Evolutionary conservation across 30 jellyfish, hydroid and myxozoan species (phyloP).

Genomic region (Turritopsis rubra): DNA sequence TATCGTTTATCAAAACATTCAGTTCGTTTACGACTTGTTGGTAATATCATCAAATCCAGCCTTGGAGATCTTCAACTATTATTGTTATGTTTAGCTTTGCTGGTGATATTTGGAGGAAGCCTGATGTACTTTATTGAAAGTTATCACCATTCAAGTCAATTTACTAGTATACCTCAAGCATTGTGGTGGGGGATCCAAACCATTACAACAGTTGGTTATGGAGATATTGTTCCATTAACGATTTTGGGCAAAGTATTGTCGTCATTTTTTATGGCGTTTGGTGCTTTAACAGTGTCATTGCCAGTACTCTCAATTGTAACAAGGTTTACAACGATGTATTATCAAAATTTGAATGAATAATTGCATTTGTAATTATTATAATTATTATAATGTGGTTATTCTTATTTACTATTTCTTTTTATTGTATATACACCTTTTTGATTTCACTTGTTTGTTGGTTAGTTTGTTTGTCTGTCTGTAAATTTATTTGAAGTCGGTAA

Average conservation of each 20-base stretch:
- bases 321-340: slow-evolving; percentile 55
- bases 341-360: slow-evolving; percentile 22
- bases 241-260: slow-evolving; percentile 80
- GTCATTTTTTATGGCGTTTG: slow-evolving; percentile 82
- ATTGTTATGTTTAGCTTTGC: slow-evolving; percentile 55
- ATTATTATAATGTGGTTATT: too few relatives aligned
- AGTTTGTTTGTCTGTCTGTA: too few relatives aligned
- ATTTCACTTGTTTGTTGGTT: too few relatives aligned
- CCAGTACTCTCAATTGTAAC: slow-evolving; percentile 98
- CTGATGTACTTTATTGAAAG: slow-evolving; percentile 57
- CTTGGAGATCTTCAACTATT: slow-evolving; percentile 75
- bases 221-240: slow-evolving; percentile 81
- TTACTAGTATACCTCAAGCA: slow-evolving; percentile 84
- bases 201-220: slow-evolving; percentile 84
- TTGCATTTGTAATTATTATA: too few relatives aligned
- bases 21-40: slow-evolving; percentile 66
- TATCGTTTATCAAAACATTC: slow-evolving; percentile 73
- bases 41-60: slow-evolving; percentile 64
- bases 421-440: too few relatives aligned
- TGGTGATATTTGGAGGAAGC: slow-evolving; percentile 84
- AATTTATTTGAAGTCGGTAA: too few relatives aligned
- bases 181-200: slow-evolving; percentile 99
- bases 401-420: too few relatives aligned
- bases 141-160: slow-evolving; percentile 19
- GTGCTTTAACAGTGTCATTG: slow-evolving; percentile 92